Evolutionary conservation across 2,888 invertebrate genomes (phyloP), one percentile per base, ranked within the genome.

Genomic region (Lagria hirta): DNA sequence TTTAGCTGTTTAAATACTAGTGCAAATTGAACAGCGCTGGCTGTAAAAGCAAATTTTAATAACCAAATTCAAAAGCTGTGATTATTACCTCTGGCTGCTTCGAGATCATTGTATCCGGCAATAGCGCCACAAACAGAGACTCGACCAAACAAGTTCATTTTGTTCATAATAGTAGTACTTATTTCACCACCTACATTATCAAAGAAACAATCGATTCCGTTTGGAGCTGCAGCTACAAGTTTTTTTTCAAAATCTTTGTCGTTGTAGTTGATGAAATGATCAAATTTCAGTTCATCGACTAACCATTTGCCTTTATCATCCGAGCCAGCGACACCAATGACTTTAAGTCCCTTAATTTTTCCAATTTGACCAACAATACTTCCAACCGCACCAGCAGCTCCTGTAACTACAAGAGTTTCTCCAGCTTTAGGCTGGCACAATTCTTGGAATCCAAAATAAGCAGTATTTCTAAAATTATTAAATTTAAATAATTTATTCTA

Each of bases 301-400:
- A 58, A 23, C 83, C 83, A 86, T 46, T 77, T 70, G 52, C 82
- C 81, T 72, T 88, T 87, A 11, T 78, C 80, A 49, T 84, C 79
- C 4, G 79, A 75, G 1, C 86, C 86, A 8, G 84, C 80, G 54
- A 83, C 78, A 2, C 85, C 87, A 51, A 87, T 80, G 0, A 85
- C 85, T 40, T 68, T 75, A 55, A 84, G 80, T 10, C 81, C 83
- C 65, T 82, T 74, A 28, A 82, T 75, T 71, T 86, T 87, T 1
- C 80, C 87, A 48, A 88, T 83, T 73, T 88, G 88, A 2, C 87
- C 87, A 15, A 86, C 87, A 30, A 83, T 76, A 37, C 79, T 81
- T 3, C 88, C 88, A 7, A 88, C 86, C 15, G 86, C 87, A 8
- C 88, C 88, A 16, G 84, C 87, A n/a, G 87, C 88, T 2, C 81